Base-by-base conservation (phyloP, 2,113 vertebrate species). In the Rana temporaria region DNA sequence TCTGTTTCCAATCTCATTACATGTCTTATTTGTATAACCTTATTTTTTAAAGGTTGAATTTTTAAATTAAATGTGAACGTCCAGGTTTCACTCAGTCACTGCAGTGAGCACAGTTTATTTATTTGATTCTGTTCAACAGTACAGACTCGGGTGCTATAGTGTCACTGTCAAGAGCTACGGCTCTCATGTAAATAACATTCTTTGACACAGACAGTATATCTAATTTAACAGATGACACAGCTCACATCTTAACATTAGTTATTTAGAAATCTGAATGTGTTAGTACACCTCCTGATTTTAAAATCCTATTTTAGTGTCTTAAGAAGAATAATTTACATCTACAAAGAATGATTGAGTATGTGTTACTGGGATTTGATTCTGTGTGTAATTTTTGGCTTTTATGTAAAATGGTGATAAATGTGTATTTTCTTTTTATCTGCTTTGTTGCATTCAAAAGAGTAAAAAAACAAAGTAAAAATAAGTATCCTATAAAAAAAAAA, bases 21-120 rank as follows among this genome's bases (percentile, higher is more conserved):
- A 60, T 83, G 81, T 83, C 72, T 83, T 83, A 83, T 83, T 83
- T 83, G 81, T 75, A 83, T 83, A 83, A 83, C 81, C 81, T 83
- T 76, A 76, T 83, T 83, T 76, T 76, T 76, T 67, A 76, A 83
- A 83, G 72, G 81, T 83, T 83, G 81, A 75, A 66, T 82, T 82
- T 83, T 76, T 69, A 83, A 83, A 83, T 76, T 68, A 83, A 83
- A 76, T 83, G 53, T 75, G 71, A 83, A 83, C 68, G 71, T 74
- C 81, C 81, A 83, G 72, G 72, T 83, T 83, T 57, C 63, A 32
- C 64, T 56, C 38, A 75, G 71, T 66, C 63, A 59, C 62, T 38
- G 79, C 60, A 34, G 6, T 65, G 19, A 57, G 64, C 81, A 59
- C n/a, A 66, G 62, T 76, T 76, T 76, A 83, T 75, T 82, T 75